Percentiles rank a stretch among this genome's conserved stretches.
These are phyloP conservation scores for Holocentrus rufus DNA, from an alignment of 2,797 vertebrate species.

Conservation along the genomic window DNA sequence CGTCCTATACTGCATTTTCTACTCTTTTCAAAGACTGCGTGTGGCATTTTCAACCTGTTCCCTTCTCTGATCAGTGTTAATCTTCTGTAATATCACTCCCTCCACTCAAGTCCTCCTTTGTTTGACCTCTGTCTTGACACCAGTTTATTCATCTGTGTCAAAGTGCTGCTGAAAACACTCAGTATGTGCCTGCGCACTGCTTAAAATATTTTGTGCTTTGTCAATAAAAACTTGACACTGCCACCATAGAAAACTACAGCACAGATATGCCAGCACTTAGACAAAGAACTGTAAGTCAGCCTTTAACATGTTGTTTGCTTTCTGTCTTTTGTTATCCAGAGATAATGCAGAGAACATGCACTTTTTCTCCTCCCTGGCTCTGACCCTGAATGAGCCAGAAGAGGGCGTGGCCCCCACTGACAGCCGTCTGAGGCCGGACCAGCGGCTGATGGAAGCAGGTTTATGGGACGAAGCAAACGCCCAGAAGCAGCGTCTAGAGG, in stretches of 20 bases:
- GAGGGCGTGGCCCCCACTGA: constrained; percentile 89
- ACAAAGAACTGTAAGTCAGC: no score
- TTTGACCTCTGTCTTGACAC: not conserved
- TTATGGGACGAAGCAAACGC: constrained; percentile 94
- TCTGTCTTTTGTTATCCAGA: constrained; percentile 67
- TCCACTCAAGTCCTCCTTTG: not conserved
- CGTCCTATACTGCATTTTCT: constrained; percentile 48
- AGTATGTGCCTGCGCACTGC: no score
- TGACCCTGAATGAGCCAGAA: constrained; percentile 92
- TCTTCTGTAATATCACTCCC: no score
- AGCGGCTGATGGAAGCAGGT: constrained; percentile 93
- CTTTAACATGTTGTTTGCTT: not conserved
- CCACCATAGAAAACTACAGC: no score
- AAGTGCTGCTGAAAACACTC: no score
- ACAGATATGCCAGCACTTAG: no score
- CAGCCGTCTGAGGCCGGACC: constrained; percentile 91
- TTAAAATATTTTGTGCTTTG: no score
- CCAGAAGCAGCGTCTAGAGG: constrained; percentile 93
- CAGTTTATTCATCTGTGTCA: no score
- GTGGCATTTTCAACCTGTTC: not conserved
- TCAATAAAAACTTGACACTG: no score
- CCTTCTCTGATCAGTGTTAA: not conserved
- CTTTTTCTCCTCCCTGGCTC: constrained; percentile 92
- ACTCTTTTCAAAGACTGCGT: not conserved
- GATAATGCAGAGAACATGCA: constrained; percentile 98